Percentiles rank a stretch among this genome's conserved stretches.
phyloP scores from a whole-genome alignment of 2,113 vertebrate species.

The Bos indicus region DNA sequence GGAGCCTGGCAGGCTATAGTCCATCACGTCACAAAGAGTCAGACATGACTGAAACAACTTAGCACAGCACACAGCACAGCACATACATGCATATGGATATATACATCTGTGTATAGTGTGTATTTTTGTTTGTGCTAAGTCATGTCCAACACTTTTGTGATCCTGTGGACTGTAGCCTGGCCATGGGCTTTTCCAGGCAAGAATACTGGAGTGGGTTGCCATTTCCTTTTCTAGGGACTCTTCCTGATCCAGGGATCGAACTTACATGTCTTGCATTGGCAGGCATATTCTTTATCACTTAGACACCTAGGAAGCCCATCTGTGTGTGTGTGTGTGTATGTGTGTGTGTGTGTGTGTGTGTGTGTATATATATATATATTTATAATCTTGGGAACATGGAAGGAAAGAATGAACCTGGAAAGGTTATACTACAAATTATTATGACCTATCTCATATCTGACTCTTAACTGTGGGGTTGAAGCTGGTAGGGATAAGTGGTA shows the following conservation, averaged over 20 bases:
- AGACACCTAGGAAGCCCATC: not conserved
- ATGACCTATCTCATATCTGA: not conserved
- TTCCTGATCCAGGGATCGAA: not conserved
- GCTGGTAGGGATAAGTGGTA: not conserved
- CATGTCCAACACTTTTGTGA: not conserved
- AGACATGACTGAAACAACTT: not conserved
- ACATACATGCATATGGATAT: not conserved
- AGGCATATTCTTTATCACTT: not conserved
- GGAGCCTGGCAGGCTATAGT: not conserved
- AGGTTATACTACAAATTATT: not conserved
- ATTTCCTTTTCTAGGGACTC: not conserved
- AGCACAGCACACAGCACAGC: not conserved
- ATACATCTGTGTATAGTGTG: too few relatives aligned
- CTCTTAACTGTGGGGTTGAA: not conserved
- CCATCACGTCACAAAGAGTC: not conserved
- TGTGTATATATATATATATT: accelerated
- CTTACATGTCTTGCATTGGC: not conserved
- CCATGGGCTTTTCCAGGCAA: not conserved
- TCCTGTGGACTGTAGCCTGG: not conserved
- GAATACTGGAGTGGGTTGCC: not conserved
- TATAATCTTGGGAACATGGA: not conserved
- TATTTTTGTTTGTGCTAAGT: not conserved
- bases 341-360: accelerated
- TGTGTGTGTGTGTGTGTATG: accelerated
- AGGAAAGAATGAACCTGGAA: not conserved